Evolutionary conservation across 2,113 vertebrate genomes (phyloP).

Genomic region (Neotoma lepida): DNA sequence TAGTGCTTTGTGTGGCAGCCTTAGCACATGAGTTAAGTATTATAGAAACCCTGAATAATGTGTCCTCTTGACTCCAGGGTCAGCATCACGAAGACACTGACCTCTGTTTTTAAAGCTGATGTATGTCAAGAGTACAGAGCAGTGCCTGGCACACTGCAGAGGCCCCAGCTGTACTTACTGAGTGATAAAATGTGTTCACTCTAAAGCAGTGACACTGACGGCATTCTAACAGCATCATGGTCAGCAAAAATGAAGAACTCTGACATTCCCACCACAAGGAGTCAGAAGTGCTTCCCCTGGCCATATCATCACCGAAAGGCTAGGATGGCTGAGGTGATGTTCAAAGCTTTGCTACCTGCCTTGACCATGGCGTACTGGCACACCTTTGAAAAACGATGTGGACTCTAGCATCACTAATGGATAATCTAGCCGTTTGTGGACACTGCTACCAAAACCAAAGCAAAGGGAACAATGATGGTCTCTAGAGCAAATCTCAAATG

Average conservation of each 20-base stretch:
- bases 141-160: neutral
- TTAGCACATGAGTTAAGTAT: neutral
- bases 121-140: neutral
- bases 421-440: neutral
- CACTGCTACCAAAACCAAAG: neutral
- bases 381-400: neutral
- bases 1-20: neutral
- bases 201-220: neutral
- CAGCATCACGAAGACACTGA: neutral
- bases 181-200: neutral
- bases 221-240: neutral
- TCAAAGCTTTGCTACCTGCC: neutral
- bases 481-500: neutral
- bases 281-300: neutral
- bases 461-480: neutral
- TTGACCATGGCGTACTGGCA: neutral
- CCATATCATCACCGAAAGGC: neutral
- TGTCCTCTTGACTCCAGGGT: neutral
- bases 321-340: neutral
- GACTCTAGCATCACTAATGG: neutral
- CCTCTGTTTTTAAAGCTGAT: neutral
- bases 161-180: neutral
- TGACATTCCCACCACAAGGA: neutral
- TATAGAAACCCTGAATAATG: neutral
- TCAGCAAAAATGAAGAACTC: neutral